Base-by-base conservation (phyloP, 2,113 vertebrate species). In the Coptodon rendalli region DNA sequence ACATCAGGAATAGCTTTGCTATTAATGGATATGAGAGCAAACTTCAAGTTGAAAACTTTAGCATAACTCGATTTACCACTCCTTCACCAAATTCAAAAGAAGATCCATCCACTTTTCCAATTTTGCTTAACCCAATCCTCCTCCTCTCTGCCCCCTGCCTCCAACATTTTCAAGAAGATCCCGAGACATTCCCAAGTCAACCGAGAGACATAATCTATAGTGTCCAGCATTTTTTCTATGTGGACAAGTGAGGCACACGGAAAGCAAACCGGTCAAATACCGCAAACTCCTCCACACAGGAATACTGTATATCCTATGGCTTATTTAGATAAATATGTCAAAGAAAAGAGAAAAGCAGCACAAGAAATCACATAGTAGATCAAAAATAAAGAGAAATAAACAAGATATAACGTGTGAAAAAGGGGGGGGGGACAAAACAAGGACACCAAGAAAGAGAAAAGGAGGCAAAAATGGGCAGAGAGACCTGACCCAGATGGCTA, bases 391-490 rank as follows among this genome's bases (percentile, higher is more conserved):
- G 36, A 27, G 34, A 38, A 10, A 27, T 2, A 27, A 45, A 43
- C 6, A 24, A 73, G 14, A 29, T 3, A 48, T 48, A 29, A 29
- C 16, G 3, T 11, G 43, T 45, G 3, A 27, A 48, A 17, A 22
- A 22, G 22, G 22, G 22, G 22, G 22, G 22, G 22, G 22, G 22
- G 22, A 22, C 1, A 0, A 43, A 16, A 9, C 7, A 12, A 38
- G 34, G 17, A n/a, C 8, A 43, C 4, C 16, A 27, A 71, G n/a
- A 71, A 73, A 73, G 22, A 7, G 19, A 45, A 43, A 73, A 73
- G 2, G 40, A 73, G 40, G 13, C 40, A 45, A 27, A 76, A 48
- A 48, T 29, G 14, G 22, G 14, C 68, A 17, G 40, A 48, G 14
- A 76, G 40, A 17, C 40, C 71, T 5, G 43, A 76, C 24, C 71